Conservation (phyloP, 2,888 invertebrate species). For the Leucophenga montana region DNA sequence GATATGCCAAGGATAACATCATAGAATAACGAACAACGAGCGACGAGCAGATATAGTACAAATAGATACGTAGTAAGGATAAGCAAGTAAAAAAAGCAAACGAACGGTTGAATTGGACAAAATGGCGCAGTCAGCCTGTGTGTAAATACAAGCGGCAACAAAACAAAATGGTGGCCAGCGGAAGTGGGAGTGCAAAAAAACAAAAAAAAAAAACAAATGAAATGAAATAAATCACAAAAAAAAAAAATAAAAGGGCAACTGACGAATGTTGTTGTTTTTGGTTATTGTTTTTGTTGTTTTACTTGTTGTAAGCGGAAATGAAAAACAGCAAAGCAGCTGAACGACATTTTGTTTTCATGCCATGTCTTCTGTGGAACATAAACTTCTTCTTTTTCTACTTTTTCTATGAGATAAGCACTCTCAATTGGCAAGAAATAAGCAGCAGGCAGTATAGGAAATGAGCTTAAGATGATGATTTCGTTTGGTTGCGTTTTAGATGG, state of each 20-base stretch:
- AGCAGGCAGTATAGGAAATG: slow-evolving; percentile 9
- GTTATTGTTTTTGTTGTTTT: not conserved
- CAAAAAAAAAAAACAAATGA: slow-evolving; percentile 6
- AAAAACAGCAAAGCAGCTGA: slow-evolving; percentile 8
- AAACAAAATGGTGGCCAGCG: not conserved
- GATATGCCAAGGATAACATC: slow-evolving; percentile 13
- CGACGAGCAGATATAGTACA: not conserved
- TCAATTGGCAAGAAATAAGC: slow-evolving; percentile 16
- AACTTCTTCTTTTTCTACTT: slow-evolving; percentile 1
- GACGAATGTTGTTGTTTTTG: not conserved
- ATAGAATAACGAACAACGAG: not conserved
- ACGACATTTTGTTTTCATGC: not conserved
- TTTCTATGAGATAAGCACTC: slow-evolving; percentile 5
- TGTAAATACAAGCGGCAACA: not conserved
- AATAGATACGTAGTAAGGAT: not conserved
- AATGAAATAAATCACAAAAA: slow-evolving; percentile 12
- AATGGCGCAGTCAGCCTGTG: not conserved
- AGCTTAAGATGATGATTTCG: slow-evolving; percentile 17
- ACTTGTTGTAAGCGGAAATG: slow-evolving; percentile 16
- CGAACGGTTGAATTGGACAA: not conserved
- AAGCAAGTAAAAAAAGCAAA: not conserved
- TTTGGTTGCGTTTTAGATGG: not conserved
- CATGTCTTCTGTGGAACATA: not conserved
- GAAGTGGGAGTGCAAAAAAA: not conserved
- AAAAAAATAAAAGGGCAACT: not conserved